Conservation (phyloP, 2,113 vertebrate genomes). For the Acrocephalus arundinaceus region DNA sequence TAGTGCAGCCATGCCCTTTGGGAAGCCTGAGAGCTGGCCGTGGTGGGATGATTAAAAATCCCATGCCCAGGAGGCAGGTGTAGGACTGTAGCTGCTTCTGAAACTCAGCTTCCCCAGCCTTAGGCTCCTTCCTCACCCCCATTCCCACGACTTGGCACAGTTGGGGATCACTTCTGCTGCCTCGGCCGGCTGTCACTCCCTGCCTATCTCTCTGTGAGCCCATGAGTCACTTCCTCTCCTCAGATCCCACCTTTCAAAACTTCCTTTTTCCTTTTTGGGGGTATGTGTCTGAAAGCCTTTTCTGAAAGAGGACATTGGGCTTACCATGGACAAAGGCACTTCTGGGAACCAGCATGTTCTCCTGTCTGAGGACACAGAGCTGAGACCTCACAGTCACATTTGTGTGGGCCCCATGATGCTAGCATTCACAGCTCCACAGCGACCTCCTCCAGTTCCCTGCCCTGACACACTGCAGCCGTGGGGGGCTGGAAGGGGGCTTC, state of each 20-base stretch:
- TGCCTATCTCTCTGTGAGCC: conserved; percentile 48
- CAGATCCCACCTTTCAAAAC: conserved; percentile 65
- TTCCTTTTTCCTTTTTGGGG: conserved; percentile 51
- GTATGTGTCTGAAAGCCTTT: neutral
- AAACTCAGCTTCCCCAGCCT: neutral
- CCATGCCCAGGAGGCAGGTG: fast-evolving
- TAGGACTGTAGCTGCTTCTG: neutral
- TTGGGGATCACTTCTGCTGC: conserved; percentile 11
- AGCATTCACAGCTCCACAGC: fast-evolving
- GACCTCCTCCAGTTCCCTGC: neutral
- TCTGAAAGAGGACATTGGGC: neutral
- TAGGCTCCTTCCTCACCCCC: conserved; percentile 16
- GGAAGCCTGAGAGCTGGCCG: neutral
- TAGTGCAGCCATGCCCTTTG: fast-evolving
- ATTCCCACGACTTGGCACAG: conserved; percentile 54
- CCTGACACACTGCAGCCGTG: neutral
- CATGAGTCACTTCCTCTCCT: conserved; percentile 56
- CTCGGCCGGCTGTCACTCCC: neutral
- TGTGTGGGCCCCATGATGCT: fast-evolving
- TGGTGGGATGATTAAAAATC: neutral
- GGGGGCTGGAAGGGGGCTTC: neutral
- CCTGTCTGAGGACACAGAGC: neutral
- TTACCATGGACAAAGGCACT: neutral
- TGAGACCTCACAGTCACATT: neutral
- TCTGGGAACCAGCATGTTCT: neutral